phyloP scores from a whole-genome alignment of 2,888 invertebrate species.

The Pilophorus perplexus region DNA sequence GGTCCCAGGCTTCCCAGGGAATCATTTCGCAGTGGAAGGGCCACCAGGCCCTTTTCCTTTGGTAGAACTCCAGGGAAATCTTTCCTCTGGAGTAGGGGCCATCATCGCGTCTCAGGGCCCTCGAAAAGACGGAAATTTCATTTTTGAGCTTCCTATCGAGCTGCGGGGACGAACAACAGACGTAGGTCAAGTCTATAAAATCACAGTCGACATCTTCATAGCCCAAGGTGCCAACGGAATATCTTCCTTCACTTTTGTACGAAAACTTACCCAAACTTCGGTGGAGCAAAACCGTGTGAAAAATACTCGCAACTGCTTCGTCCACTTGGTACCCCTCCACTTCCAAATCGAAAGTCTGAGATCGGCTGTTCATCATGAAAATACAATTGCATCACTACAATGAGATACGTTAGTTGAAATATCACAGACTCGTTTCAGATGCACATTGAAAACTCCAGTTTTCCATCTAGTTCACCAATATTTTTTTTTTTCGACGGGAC shows the following conservation, averaged over 20 bases:
- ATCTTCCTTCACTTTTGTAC: constrained; percentile 28
- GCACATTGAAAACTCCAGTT: too few species aligned
- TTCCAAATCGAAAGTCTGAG: constrained; percentile 37
- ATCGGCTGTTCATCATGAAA: constrained; percentile 35
- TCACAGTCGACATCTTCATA: constrained; percentile 37
- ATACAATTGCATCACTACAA: constrained; percentile 18
- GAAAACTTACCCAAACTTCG: constrained; percentile 36
- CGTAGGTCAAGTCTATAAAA: constrained; percentile 34
- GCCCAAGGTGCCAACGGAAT: constrained; percentile 23
- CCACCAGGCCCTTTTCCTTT: constrained; percentile 34
- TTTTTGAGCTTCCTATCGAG: constrained; percentile 21
- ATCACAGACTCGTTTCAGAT: background rate
- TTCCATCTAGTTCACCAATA: too few species aligned
- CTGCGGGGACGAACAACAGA: constrained; percentile 30
- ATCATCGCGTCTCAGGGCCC: constrained; percentile 29
- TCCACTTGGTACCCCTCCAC: constrained; percentile 37
- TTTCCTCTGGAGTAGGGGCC: constrained; percentile 24
- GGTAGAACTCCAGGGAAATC: constrained; percentile 34
- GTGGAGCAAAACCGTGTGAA: constrained; percentile 32
- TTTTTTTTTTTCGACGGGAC: background rate
- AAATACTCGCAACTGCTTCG: constrained; percentile 32
- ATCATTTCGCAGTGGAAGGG: constrained; percentile 23
- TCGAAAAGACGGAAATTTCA: constrained; percentile 29
- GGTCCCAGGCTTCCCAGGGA: constrained; percentile 34
- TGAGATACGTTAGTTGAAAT: too few species aligned